Percentiles rank a stretch among this genome's conserved stretches.
These are phyloP conservation scores for Caenorhabditis sp. DNA, from an alignment of 2,888 invertebrate species.

Conservation along the genomic window DNA sequence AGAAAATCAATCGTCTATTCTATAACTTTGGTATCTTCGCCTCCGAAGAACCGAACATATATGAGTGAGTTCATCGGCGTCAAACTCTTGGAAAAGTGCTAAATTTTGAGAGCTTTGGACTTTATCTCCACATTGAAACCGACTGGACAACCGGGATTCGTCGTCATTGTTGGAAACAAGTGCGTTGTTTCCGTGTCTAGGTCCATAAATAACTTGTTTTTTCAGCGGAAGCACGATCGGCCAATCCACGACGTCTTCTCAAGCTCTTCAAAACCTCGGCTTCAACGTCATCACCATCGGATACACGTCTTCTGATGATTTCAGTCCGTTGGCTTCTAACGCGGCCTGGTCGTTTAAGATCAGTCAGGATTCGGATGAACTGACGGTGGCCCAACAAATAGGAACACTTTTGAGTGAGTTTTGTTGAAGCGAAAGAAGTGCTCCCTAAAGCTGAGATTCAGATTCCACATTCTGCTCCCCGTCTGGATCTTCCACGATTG, in stretches of 20 bases:
- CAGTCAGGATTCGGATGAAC: constrained; percentile 1
- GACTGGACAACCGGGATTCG: constrained; percentile 15
- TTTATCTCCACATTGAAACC: not conserved
- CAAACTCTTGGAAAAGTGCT: no score
- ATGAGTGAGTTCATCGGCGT: constrained; percentile 9
- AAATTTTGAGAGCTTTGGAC: constrained; percentile 1
- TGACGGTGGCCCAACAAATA: constrained; percentile 14
- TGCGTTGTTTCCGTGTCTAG: not conserved
- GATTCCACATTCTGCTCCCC: not conserved
- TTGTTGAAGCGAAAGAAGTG: no score
- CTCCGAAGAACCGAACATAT: not conserved
- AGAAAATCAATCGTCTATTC: not conserved
- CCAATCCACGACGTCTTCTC: not conserved
- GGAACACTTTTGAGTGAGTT: constrained; percentile 26
- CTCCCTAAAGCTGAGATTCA: no score
- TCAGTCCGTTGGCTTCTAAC: constrained; percentile 15
- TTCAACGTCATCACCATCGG: constrained; percentile 13
- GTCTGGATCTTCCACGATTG: not conserved
- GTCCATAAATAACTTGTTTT: not conserved
- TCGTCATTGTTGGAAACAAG: constrained; percentile 31
- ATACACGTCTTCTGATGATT: constrained; percentile 5
- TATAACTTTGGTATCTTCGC: not conserved
- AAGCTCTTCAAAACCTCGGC: not conserved
- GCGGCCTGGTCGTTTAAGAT: not conserved
- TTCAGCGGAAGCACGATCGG: not conserved